Evolutionary conservation across 2,797 vertebrate genomes (phyloP).

Genomic region (Myotis planiceps): DNA sequence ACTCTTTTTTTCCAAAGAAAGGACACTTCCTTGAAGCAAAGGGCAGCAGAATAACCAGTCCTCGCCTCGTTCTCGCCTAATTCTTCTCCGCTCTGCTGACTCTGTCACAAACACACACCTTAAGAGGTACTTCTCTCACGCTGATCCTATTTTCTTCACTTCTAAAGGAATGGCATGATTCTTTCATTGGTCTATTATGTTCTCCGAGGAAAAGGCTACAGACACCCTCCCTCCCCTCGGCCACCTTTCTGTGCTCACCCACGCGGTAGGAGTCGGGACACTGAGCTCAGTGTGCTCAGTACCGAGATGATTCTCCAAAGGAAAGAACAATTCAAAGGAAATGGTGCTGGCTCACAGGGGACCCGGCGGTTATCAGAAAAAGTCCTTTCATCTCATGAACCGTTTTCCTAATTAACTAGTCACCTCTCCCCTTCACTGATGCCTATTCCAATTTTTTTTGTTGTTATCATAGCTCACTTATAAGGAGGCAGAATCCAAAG

Average conservation of each 20-base stretch:
- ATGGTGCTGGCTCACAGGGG: neutral
- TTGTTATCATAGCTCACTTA: neutral
- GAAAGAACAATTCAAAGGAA: neutral
- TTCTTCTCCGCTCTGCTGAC: neutral
- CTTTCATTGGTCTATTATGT: neutral
- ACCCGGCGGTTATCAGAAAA: neutral
- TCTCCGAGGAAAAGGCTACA: neutral
- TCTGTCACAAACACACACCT: neutral
- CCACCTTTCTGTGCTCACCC: neutral
- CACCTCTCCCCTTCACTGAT: neutral
- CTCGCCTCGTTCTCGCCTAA: neutral
- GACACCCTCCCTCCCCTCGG: rapidly evolving
- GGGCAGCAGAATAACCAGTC: neutral
- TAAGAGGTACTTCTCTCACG: neutral
- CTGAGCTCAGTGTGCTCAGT: neutral
- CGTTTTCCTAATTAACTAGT: neutral
- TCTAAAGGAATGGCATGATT: constrained; percentile 24
- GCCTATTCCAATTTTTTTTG: neutral
- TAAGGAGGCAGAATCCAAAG: constrained; percentile 39
- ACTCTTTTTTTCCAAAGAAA: neutral
- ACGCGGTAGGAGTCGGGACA: rapidly evolving
- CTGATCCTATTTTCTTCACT: neutral
- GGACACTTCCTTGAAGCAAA: neutral
- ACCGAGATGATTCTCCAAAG: neutral
- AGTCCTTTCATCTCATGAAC: neutral